Conservation (phyloP, 2,113 vertebrate genomes). For the Tetrao urogallus region DNA sequence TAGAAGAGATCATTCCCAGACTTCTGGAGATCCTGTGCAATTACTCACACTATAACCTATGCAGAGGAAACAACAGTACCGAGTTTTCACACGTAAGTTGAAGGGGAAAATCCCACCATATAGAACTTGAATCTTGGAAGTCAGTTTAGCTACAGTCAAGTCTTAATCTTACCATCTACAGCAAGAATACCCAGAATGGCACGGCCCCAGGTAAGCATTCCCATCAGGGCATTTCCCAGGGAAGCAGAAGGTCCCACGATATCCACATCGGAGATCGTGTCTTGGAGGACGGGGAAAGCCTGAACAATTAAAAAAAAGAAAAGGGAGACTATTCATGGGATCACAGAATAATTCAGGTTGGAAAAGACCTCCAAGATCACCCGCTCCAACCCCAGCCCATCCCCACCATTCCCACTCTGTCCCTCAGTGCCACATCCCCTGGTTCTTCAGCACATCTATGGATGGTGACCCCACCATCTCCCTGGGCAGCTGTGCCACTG, state of each 20-base stretch:
- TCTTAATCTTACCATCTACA: constrained; percentile 51
- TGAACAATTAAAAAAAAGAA: neutral
- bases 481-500: too few species aligned
- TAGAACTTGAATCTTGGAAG: neutral
- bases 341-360: too few species aligned
- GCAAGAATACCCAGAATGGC: neutral
- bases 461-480: neutral
- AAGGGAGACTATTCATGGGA: neutral
- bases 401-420: neutral
- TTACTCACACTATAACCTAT: constrained; percentile 22
- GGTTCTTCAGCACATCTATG: too few species aligned
- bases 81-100: neutral
- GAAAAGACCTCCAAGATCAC: too few species aligned
- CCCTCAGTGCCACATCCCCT: neutral
- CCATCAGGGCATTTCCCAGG: constrained; percentile 36
- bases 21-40: neutral
- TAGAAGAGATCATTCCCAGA: fast-evolving
- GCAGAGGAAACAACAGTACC: neutral
- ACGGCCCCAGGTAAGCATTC: neutral
- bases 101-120: neutral
- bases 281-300: neutral
- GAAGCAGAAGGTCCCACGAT: constrained; percentile 56
- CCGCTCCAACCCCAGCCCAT: neutral
- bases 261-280: constrained; percentile 2
- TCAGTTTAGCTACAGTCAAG: neutral